Base-by-base conservation (phyloP, 2,113 vertebrate genomes). In the Hippocampus comes region DNA sequence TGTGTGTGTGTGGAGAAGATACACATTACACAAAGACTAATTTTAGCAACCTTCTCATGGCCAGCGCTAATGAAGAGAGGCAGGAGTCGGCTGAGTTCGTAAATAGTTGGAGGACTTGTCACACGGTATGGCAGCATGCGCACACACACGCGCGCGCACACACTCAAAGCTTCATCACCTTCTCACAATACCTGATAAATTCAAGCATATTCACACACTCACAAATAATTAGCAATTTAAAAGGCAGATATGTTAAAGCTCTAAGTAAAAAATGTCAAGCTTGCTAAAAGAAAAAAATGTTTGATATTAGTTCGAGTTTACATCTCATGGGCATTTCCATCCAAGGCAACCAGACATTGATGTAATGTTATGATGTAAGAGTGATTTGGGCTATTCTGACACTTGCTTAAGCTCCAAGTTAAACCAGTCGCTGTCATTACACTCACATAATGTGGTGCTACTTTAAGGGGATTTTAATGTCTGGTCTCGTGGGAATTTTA, bases 11-110 rank as follows among this genome's bases (percentile, higher is more conserved):
- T 66, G 57, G 72, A 67, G 75, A 72, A 82, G 74, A 63, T 68
- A 66, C 73, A 82, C 81, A 85, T 82, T 86, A 81, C 87, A 82
- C 73, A 74, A 79, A 66, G 70, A 81, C 90, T 92, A 91, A 92
- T 88, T 92, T 92, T 92, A 92, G 91, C 84, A 82, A 77, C 64
- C 17, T 65, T 76, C 87, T 91, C 91, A 91, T 90, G 84, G 82
- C 82, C 63, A 74, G 78, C 77, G 73, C 89, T 91, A 86, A 91
- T 89, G 86, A 90, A 90, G 86, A 78, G 86, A 89, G 85, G 84
- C 79, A 86, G 89, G 84, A 91, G 89, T 91, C 70, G 85, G 82
- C 88, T 89, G 90, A 90, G 89, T 83, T 88, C 71, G 86, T 91
- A 91, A 90, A 92, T 92, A 91, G 74, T 86, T 86, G 78, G 74